Evolutionary conservation across 1,140 invertebrate genomes (phyloP), one percentile per base, ranked within the genome.

Genomic region (Pseudomyrmex gracilis): DNA sequence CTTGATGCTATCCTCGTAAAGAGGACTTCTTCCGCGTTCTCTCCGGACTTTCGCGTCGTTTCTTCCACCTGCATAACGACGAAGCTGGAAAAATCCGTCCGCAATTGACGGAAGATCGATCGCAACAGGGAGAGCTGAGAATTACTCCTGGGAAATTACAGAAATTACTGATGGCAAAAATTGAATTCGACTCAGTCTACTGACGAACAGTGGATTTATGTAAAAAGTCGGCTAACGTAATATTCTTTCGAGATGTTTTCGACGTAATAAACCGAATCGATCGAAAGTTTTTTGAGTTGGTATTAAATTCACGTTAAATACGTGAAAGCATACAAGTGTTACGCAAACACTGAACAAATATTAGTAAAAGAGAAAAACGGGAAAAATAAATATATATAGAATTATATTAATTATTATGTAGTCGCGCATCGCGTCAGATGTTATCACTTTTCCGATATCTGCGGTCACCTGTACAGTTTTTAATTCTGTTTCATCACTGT

Each of bases 361-460:
- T 34, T 7, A 7, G 5, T 34, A 70, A 70, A 53, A 49, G 9
- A 47, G 13, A 55, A 3, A 68, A 78, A 24, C 34, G 7, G 34
- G 5, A 5, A 7, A n/a, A 57, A 24, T 5, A 58, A 78, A 34
- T 58, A 8, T 17, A 60, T 47, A 60, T 20, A 58, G n/a, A 71
- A 80, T 24, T 34, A 34, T 49, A 58, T 58, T 2, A 53, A 58
- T 70, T 2, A n/a, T 2, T 66, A 5, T 13, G 10, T 15, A 24
- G 51, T 47, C 24, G 43, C 24, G 43, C 20, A 20, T 70, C 66
- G 7, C 43, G 53, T 2, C 15, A 57, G 43, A 4, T 67, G 60
- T 68, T 84, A 73, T 80, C 84, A 84, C 73, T 80, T 85, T 57
- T 58, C 57, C 53, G 12, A 57, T 73, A 86, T 63, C 43, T 45